A percentile compares a stretch with the other conserved stretches of the same genome.
phyloP scores from a whole-genome alignment of 1,140 invertebrate genomes.

The Philotrypesis tridentata region DNA sequence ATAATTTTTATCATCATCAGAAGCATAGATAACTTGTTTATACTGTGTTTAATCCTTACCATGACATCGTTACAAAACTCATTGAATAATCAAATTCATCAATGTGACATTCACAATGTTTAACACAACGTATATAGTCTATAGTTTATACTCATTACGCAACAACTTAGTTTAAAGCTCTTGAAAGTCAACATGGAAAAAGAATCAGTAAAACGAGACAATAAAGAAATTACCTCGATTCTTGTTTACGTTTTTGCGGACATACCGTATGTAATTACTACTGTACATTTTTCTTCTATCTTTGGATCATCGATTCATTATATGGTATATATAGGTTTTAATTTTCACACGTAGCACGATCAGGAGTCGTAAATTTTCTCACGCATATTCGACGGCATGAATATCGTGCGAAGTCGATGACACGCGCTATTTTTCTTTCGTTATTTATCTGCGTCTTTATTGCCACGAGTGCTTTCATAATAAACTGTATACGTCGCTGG shows the following conservation, averaged over 20 bases:
- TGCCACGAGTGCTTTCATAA: slow-evolving; percentile 27
- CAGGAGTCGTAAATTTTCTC: slow-evolving; percentile 20
- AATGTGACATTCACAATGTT: too few relatives aligned
- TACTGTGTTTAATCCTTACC: too few relatives aligned
- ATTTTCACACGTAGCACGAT: slow-evolving; percentile 38
- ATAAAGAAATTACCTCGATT: background rate
- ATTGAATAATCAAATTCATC: background rate
- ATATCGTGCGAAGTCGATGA: background rate
- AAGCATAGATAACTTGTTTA: too few relatives aligned
- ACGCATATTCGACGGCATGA: background rate
- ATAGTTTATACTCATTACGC: background rate
- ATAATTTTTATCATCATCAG: too few relatives aligned
- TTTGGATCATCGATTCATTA: slow-evolving; percentile 20
- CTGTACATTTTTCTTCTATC: background rate
- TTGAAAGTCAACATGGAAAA: background rate
- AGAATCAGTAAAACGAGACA: background rate
- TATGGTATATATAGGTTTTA: slow-evolving; percentile 12
- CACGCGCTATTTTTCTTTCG: background rate
- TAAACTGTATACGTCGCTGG: background rate
- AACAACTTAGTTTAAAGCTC: background rate
- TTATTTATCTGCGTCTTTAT: background rate
- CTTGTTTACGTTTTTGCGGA: background rate
- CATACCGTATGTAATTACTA: background rate
- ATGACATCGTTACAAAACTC: too few relatives aligned
- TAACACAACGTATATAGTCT: too few relatives aligned